These are phyloP conservation scores for Dromas ardeola DNA, from an alignment of 2,113 vertebrate genomes.

Conservation along the genomic window DNA sequence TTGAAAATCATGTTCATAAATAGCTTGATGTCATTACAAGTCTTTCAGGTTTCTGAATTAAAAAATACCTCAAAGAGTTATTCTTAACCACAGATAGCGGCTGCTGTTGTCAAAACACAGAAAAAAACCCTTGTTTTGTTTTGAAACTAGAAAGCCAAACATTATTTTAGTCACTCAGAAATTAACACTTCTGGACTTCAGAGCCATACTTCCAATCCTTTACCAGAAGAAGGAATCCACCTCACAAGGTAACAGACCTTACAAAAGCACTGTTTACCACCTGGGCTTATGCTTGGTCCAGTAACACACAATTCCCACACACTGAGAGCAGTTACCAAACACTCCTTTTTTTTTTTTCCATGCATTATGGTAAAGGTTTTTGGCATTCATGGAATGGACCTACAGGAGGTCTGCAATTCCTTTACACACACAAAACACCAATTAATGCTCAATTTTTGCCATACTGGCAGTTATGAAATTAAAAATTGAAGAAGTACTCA, in stretches of 20 bases:
- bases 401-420: neutral
- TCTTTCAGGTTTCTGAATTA: neutral
- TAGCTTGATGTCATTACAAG: neutral
- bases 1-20: neutral
- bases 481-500: neutral
- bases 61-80: neutral
- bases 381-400: neutral
- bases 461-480: neutral
- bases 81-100: neutral
- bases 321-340: neutral
- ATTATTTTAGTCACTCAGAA: neutral
- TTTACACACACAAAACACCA: neutral
- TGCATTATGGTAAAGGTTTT: neutral
- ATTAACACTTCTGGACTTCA: neutral
- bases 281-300: neutral
- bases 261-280: neutral
- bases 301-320: neutral
- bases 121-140: accelerated
- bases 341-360: neutral
- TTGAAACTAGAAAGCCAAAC: neutral
- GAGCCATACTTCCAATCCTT: neutral
- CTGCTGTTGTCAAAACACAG: neutral
- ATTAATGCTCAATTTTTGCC: neutral
- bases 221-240: neutral
- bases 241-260: neutral